A percentile compares a stretch with the other conserved stretches of the same genome.
Conservation (phyloP, 2,797 vertebrate genomes). For the Anas capensis region DNA sequence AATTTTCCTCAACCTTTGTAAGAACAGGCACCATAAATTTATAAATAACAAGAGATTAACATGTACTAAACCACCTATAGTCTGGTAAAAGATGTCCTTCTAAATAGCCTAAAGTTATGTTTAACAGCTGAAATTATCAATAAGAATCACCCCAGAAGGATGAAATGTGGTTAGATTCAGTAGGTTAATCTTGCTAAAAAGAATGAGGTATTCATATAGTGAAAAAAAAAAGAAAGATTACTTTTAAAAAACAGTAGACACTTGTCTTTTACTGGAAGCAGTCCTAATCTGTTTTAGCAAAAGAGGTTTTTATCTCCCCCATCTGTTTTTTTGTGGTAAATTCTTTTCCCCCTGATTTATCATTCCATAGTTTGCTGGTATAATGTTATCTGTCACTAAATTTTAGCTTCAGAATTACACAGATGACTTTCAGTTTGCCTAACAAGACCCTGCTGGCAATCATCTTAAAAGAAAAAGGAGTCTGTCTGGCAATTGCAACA, state of each 20-base stretch:
- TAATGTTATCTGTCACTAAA: background rate
- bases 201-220: background rate
- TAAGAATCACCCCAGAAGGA: background rate
- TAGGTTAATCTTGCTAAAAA: background rate
- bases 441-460: slow-evolving; percentile 33
- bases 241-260: background rate
- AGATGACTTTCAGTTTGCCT: slow-evolving; percentile 28
- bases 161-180: background rate
- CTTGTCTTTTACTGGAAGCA: slow-evolving; percentile 5
- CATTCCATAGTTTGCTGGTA: slow-evolving; percentile 21
- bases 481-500: background rate
- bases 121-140: background rate
- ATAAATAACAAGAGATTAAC: background rate
- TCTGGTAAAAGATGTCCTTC: background rate
- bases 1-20: background rate
- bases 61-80: background rate
- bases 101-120: background rate
- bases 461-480: slow-evolving; percentile 10
- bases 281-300: slow-evolving; percentile 29
- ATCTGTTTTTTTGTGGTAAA: background rate
- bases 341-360: background rate
- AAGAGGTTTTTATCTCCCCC: slow-evolving; percentile 24
- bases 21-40: background rate
- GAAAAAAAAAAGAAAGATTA: background rate
- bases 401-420: slow-evolving; percentile 30